Base-by-base conservation (phyloP, 2,113 vertebrate genomes). In the Theristicus caerulescens region DNA sequence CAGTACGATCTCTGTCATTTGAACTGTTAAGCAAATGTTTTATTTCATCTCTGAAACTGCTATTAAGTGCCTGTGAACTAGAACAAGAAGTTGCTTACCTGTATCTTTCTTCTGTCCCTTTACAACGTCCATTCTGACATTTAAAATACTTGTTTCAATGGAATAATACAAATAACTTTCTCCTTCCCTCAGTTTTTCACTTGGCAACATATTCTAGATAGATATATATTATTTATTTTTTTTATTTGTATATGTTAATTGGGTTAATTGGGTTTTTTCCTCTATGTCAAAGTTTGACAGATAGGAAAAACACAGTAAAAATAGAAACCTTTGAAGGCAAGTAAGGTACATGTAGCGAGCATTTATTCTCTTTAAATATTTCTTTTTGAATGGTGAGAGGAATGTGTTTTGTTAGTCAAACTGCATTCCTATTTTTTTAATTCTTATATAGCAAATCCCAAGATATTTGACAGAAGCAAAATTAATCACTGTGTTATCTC, bases 401-500 rank as follows among this genome's bases (percentile, higher is more conserved):
- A 84, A 64, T 77, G 34, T 87, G 61, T 86, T 96, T 94, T 83
- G 66, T 54, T 88, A 94, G 77, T 86, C 83, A 82, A 87, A 64
- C 66, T 42, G 89, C 52, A 21, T 94, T 86, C 54, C 51, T 74
- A 5, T 79, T 85, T 96, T 77, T 94, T 94, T 70, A 90, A 82
- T 86, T 89, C 78, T 58, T 82, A 44, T 18, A 25, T 21, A 59
- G 74, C 85, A 96, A 92, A 85, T 11, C 38, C 79, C 79, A 80
- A 82, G 85, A 81, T 92, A 71, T 88, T 79, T 88, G 90, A 88
- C 78, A 93, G 86, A 82, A 91, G 77, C 71, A 71, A 64, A 96
- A 97, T 95, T 90, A 97, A 96, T 94, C 90, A 71, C 87, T 69
- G n/a, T 49, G 73, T 94, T 97, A 92, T 94, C 86, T 85, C 67